phyloP scores from a whole-genome alignment of 1,140 invertebrate species.

The Neodiprion pinetum region DNA sequence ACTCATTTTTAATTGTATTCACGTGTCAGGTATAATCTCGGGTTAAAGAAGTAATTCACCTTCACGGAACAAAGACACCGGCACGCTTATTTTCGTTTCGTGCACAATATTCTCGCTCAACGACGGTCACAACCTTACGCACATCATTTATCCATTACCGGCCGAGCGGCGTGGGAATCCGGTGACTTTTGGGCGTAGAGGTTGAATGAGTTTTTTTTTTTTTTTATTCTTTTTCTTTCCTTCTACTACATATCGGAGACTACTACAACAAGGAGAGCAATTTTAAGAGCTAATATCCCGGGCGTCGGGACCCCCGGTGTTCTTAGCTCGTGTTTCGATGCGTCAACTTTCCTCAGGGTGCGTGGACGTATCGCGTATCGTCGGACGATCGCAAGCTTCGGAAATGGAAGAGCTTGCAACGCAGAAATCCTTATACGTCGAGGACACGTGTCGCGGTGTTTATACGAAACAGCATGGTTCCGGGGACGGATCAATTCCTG shows the following conservation, averaged over 20 bases:
- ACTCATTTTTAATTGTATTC: too few relatives aligned
- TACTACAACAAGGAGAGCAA: background rate
- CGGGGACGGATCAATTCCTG: background rate
- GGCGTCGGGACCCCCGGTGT: background rate
- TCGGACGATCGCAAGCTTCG: background rate
- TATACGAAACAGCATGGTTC: constrained; percentile 7
- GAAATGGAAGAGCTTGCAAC: background rate
- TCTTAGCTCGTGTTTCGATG: background rate
- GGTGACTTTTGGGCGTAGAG: background rate
- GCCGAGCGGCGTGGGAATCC: background rate
- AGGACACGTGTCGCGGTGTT: background rate
- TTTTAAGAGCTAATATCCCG: background rate
- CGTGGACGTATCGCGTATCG: background rate
- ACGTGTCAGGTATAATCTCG: too few relatives aligned
- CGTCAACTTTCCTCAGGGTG: background rate
- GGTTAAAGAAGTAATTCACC: too few relatives aligned
- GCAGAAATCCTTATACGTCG: background rate
- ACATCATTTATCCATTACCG: background rate
- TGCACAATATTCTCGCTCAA: too few relatives aligned
- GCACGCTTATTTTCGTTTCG: too few relatives aligned
- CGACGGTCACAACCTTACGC: too few relatives aligned
- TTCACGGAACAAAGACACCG: too few relatives aligned
- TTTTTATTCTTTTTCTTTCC: background rate
- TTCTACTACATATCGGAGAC: background rate
- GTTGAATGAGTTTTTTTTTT: too few relatives aligned